These are phyloP conservation scores for Zaprionus gabonicus DNA, from an alignment of 1,140 invertebrate genomes.

Conservation along the genomic window DNA sequence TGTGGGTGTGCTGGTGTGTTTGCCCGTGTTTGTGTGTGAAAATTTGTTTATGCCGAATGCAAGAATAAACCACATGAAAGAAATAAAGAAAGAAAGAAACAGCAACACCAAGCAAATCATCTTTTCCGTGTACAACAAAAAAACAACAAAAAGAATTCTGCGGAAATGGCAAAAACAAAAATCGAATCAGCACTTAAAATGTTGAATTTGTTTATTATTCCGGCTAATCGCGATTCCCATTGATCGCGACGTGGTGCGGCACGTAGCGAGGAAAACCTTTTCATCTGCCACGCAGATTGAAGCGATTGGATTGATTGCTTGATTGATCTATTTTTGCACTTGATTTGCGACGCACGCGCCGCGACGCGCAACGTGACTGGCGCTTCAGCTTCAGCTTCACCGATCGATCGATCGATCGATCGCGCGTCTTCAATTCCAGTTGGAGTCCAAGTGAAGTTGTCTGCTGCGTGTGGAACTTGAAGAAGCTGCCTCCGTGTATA, in stretches of 20 bases:
- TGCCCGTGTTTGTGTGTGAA: conserved; percentile 47
- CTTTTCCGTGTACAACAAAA: conserved; percentile 40
- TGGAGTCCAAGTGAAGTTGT: conserved; percentile 32
- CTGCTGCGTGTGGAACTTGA: conserved; percentile 6
- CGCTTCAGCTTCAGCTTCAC: conserved; percentile 61
- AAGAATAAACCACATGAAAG: conserved; percentile 43
- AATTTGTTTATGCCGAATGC: conserved; percentile 65
- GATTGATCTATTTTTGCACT: conserved; percentile 83
- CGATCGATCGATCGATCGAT: conserved; percentile 15
- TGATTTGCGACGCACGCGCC: conserved; percentile 82
- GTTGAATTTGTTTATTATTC: conserved; percentile 54
- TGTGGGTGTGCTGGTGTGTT: conserved; percentile 36
- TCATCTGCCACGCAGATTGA: conserved; percentile 64
- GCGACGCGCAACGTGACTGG: conserved; percentile 71
- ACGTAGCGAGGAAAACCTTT: conserved; percentile 46
- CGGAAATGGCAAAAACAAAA: conserved; percentile 52
- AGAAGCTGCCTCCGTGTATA: conserved; percentile 4
- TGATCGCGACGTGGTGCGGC: conserved; percentile 44
- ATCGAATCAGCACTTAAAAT: conserved; percentile 59
- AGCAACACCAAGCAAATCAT: conserved; percentile 40
- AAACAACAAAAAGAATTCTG: conserved; percentile 43
- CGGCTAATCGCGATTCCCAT: conserved; percentile 46
- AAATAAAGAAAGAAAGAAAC: conserved; percentile 11
- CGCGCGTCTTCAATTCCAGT: conserved; percentile 28
- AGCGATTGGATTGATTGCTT: conserved; percentile 75